These are phyloP conservation scores for Yponomeuta evonymella DNA, from an alignment of 2,888 invertebrate genomes.

Conservation along the genomic window DNA sequence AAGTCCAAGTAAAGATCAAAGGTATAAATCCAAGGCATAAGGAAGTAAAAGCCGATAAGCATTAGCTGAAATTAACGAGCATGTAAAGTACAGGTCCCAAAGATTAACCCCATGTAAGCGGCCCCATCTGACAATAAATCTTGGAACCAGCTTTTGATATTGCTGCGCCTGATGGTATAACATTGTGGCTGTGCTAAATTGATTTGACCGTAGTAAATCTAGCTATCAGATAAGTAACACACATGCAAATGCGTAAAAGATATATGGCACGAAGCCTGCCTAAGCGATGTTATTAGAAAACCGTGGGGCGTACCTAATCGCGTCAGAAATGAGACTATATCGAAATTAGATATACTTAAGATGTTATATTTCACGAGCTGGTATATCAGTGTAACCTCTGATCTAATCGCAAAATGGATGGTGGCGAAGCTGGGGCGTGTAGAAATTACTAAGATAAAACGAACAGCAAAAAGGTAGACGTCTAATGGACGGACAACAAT, in stretches of 20 bases:
- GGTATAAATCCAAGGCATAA: neutral
- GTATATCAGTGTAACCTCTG: neutral
- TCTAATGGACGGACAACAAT: neutral
- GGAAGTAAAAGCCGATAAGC: constrained; percentile 9
- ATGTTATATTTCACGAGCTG: neutral
- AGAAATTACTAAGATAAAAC: neutral
- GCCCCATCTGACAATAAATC: constrained; percentile 1
- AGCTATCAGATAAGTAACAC: constrained; percentile 11
- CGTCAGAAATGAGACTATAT: neutral
- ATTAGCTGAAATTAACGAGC: neutral
- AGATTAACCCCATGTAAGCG: constrained; percentile 5
- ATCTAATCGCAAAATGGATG: neutral
- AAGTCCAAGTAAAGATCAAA: neutral
- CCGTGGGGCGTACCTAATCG: neutral
- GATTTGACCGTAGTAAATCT: constrained; percentile 9
- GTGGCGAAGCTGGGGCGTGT: neutral
- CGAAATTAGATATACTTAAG: neutral
- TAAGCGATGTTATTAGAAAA: neutral
- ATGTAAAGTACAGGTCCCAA: constrained; percentile 4
- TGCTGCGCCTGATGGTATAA: neutral
- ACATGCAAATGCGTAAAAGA: neutral
- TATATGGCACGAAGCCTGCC: neutral
- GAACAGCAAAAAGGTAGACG: neutral
- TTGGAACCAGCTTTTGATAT: neutral
- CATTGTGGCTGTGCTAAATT: constrained; percentile 9